Conservation (phyloP, 2,888 invertebrate genomes). For the Sialis fuliginosa region DNA sequence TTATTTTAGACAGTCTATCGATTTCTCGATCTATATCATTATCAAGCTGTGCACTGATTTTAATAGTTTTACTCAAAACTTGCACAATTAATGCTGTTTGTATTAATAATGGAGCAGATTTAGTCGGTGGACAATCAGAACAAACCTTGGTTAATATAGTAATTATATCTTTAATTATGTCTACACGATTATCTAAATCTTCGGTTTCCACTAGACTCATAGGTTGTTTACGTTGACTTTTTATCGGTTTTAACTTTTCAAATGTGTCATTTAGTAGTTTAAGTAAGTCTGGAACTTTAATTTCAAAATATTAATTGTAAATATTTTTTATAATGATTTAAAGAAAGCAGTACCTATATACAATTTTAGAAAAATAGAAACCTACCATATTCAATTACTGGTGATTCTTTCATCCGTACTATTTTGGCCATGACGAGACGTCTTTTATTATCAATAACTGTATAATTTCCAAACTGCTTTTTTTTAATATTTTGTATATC, state of each 20-base stretch:
- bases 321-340: slow-evolving; percentile 1
- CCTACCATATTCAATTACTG: background rate
- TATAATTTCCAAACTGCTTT: slow-evolving; percentile 22
- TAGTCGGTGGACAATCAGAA: too few species aligned
- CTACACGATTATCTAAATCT: slow-evolving; percentile 11
- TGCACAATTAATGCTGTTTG: slow-evolving; percentile 13
- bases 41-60: slow-evolving; percentile 18
- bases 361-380: background rate
- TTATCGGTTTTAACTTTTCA: slow-evolving; percentile 2
- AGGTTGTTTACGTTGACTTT: slow-evolving; percentile 9
- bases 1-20: slow-evolving; percentile 16
- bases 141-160: too few species aligned
- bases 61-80: slow-evolving; percentile 11
- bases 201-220: slow-evolving; percentile 10
- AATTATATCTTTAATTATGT: slow-evolving; percentile 10
- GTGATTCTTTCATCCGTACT: background rate
- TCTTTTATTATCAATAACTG: slow-evolving; percentile 16
- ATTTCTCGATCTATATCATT: slow-evolving; percentile 18
- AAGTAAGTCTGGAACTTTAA: too few species aligned
- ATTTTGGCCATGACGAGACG: slow-evolving; percentile 7
- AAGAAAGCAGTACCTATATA: background rate
- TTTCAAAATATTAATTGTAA: background rate
- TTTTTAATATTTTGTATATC: slow-evolving; percentile 28
- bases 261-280: too few species aligned
- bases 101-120: background rate